Conservation (phyloP, 2,113 vertebrate genomes). For the Cathartes aura region DNA sequence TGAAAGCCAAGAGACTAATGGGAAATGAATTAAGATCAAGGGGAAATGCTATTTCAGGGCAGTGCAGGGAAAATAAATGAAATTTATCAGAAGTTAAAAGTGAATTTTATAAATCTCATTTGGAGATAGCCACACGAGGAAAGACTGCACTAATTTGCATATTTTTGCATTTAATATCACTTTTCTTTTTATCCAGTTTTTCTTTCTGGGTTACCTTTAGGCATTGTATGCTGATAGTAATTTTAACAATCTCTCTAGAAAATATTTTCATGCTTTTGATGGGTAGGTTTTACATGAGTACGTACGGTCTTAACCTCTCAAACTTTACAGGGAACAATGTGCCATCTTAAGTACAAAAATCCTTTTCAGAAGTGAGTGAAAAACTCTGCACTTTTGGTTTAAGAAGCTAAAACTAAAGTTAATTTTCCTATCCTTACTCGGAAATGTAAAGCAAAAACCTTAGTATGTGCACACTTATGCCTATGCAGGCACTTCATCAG, state of each 20-base stretch:
- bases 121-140: background rate
- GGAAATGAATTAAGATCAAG: background rate
- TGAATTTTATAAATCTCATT: background rate
- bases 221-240: background rate
- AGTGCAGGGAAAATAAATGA: background rate
- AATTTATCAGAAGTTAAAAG: background rate
- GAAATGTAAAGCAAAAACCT: background rate
- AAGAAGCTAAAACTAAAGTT: background rate
- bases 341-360: background rate
- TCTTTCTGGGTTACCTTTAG: background rate
- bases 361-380: background rate
- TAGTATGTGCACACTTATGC: fast-evolving
- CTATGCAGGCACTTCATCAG: background rate
- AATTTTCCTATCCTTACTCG: background rate
- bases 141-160: background rate
- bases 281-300: background rate
- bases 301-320: background rate
- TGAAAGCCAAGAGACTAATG: background rate
- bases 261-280: background rate
- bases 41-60: background rate
- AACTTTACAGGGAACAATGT: background rate
- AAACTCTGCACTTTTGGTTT: background rate
- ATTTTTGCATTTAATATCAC: background rate
- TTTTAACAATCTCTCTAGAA: background rate
- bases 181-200: background rate